A percentile compares a stretch with the other conserved stretches of the same genome.
phyloP scores from a whole-genome alignment of 1,140 invertebrate species.

The Eupeodes corollae region DNA sequence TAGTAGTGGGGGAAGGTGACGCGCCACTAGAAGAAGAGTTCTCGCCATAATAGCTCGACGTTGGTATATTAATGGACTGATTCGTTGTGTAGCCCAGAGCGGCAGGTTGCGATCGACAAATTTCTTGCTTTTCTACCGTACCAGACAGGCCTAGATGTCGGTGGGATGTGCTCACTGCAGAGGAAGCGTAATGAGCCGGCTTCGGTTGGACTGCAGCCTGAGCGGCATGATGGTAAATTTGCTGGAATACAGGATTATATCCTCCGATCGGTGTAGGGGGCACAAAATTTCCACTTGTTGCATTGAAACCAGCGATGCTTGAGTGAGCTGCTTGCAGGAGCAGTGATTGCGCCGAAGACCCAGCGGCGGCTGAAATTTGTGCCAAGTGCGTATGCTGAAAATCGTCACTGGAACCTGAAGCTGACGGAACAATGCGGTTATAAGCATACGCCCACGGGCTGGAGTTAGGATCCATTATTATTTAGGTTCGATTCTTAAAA shows the following conservation, averaged over 20 bases:
- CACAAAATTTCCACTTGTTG: constrained; percentile 31
- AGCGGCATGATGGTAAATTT: constrained; percentile 32
- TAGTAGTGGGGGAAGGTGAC: constrained; percentile 30
- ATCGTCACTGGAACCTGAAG: constrained; percentile 25
- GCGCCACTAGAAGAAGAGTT: constrained; percentile 34
- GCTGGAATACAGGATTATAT: constrained; percentile 35
- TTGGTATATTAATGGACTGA: constrained; percentile 27
- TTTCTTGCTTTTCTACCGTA: constrained; percentile 31
- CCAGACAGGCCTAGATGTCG: constrained; percentile 29
- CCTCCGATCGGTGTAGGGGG: constrained; percentile 32
- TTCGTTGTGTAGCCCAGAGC: constrained; percentile 4
- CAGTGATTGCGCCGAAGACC: constrained; percentile 6
- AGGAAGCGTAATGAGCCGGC: constrained; percentile 32
- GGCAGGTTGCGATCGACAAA: constrained; percentile 20
- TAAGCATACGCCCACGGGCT: constrained; percentile 35
- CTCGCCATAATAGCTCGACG: constrained; percentile 34
- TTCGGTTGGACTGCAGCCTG: constrained; percentile 32
- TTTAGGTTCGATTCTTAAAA: constrained; percentile 10
- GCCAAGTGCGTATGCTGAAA: constrained; percentile 34
- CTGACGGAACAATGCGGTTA: constrained; percentile 32
- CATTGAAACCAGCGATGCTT: constrained; percentile 27
- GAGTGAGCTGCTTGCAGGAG: constrained; percentile 14
- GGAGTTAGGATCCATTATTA: constrained; percentile 30
- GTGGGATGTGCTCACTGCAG: constrained; percentile 30
- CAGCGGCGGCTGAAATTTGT: constrained; percentile 17